Conservation (phyloP, 1,140 invertebrate species). For the Listronotus oregonensis region DNA sequence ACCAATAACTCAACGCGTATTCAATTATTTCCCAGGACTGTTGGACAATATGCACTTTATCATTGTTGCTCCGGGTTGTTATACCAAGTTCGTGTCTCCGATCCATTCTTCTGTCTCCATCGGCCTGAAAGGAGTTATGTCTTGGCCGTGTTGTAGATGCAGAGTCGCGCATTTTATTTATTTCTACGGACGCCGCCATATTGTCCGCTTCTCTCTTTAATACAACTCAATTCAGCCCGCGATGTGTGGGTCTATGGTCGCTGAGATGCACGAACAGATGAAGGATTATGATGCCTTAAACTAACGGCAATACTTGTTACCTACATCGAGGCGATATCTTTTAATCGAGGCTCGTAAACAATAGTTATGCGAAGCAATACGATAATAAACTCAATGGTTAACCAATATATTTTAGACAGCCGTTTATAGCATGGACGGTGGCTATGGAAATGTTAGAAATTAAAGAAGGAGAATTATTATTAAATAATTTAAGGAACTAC, state of each 20-base stretch:
- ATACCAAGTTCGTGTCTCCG: slow-evolving; percentile 44
- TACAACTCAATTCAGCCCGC: slow-evolving; percentile 40
- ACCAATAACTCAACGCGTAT: slow-evolving; percentile 35
- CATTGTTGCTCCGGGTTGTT: slow-evolving; percentile 43
- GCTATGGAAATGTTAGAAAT: too few relatives aligned
- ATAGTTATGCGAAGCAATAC: slow-evolving; percentile 36
- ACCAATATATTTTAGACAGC: too few relatives aligned
- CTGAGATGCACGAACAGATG: slow-evolving; percentile 35
- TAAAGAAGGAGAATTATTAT: too few relatives aligned
- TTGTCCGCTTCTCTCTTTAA: slow-evolving; percentile 40
- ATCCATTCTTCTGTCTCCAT: slow-evolving; percentile 48
- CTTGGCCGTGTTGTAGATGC: slow-evolving; percentile 43
- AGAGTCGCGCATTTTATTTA: slow-evolving; percentile 43
- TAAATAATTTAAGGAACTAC: too few relatives aligned
- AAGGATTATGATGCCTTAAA: slow-evolving; percentile 38
- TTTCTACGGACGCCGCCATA: slow-evolving; percentile 40
- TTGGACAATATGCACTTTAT: slow-evolving; percentile 46
- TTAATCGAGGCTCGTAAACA: slow-evolving; percentile 37
- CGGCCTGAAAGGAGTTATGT: slow-evolving; percentile 45
- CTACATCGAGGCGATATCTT: slow-evolving; percentile 39
- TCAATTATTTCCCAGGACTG: slow-evolving; percentile 43
- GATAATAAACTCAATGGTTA: slow-evolving; percentile 21
- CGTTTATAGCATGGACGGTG: too few relatives aligned
- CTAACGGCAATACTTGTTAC: slow-evolving; percentile 38
- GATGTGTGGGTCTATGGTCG: slow-evolving; percentile 30